Conservation (phyloP, 2,888 invertebrate species). For the Eudemis profundana region DNA sequence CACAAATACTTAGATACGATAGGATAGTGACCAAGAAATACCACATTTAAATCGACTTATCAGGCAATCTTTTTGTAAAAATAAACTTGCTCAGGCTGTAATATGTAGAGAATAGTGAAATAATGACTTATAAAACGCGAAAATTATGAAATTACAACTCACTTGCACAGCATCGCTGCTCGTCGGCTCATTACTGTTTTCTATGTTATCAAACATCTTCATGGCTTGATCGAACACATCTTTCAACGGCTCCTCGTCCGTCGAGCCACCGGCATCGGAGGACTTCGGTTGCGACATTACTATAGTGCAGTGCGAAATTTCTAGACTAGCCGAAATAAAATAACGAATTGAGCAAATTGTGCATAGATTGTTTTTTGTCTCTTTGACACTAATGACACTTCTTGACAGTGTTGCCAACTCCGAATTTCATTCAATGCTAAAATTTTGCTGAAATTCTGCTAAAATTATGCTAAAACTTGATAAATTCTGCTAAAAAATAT, state of each 20-base stretch:
- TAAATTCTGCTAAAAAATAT: too few relatives aligned
- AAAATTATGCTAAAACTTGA: too few relatives aligned
- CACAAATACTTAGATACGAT: background rate
- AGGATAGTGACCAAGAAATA: background rate
- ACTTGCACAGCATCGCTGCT: conserved; percentile 90
- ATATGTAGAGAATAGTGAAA: background rate
- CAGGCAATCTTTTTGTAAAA: background rate
- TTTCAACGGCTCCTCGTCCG: conserved; percentile 68
- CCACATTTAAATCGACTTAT: background rate
- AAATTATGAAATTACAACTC: conserved; percentile 44
- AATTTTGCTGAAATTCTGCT: too few relatives aligned
- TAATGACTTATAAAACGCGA: background rate
- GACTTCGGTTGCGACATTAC: conserved; percentile 55
- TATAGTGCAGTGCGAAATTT: conserved; percentile 19
- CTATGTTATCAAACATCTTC: conserved; percentile 87
- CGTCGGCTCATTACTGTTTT: conserved; percentile 88
- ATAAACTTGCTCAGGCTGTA: background rate
- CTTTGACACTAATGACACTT: conserved; percentile 1
- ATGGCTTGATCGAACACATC: conserved; percentile 89
- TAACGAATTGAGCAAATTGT: background rate
- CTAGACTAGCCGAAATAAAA: conserved; percentile 21
- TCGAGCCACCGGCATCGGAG: conserved; percentile 59
- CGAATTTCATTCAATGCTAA: too few relatives aligned
- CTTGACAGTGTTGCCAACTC: too few relatives aligned
- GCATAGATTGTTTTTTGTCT: background rate